Evolutionary conservation across 2,888 invertebrate genomes (phyloP).

Genomic region (Lepidonotus clava): DNA sequence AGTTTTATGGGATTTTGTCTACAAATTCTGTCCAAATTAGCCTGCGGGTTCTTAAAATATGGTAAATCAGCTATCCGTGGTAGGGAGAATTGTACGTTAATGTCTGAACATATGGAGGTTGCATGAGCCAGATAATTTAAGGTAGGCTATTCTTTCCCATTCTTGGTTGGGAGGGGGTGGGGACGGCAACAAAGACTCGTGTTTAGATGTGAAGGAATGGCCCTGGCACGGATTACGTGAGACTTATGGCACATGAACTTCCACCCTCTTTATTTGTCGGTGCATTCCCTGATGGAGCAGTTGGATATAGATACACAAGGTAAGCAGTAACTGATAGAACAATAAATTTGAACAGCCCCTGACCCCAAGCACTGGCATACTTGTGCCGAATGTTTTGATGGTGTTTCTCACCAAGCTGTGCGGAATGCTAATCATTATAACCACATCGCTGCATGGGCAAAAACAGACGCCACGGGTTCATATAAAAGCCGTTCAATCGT

Average conservation of each 20-base stretch:
- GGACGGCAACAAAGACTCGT: too few relatives aligned
- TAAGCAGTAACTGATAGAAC: slow-evolving; percentile 4
- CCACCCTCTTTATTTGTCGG: neutral
- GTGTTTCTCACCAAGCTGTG: neutral
- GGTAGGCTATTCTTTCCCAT: too few relatives aligned
- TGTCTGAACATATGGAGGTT: neutral
- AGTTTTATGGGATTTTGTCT: too few relatives aligned
- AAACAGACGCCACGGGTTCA: too few relatives aligned
- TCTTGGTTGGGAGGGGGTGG: neutral
- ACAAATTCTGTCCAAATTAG: too few relatives aligned
- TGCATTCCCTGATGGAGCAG: neutral
- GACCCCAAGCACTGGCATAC: neutral
- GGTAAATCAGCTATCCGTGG: neutral
- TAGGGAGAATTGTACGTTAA: neutral
- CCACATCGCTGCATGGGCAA: too few relatives aligned
- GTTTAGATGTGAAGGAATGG: neutral
- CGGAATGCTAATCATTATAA: neutral
- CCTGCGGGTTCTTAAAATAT: too few relatives aligned
- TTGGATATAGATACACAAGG: neutral
- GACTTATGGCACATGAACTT: neutral
- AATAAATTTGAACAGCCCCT: neutral
- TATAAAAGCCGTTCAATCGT: too few relatives aligned
- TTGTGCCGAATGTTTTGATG: neutral
- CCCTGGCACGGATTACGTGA: neutral
- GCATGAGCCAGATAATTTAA: too few relatives aligned